Conservation (phyloP, 2,113 vertebrate genomes). For the Setophaga kirtlandii region DNA sequence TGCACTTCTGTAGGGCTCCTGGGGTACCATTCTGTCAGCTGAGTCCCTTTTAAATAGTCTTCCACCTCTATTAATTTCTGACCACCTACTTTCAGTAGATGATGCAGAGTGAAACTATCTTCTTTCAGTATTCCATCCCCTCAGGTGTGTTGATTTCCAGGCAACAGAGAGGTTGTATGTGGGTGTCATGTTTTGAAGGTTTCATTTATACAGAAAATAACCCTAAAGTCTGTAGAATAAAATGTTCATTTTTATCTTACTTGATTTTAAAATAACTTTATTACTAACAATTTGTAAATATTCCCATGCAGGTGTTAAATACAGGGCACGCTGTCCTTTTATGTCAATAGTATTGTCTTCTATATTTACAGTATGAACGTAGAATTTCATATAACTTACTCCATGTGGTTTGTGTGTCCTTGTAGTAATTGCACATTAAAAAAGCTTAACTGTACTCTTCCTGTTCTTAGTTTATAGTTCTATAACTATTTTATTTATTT, state of each 20-base stretch:
- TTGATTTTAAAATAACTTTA: neutral
- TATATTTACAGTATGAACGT: neutral
- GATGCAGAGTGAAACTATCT: constrained; percentile 45
- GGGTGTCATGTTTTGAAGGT: neutral
- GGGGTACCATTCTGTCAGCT: neutral
- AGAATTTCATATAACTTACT: neutral
- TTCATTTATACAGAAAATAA: neutral
- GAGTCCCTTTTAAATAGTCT: constrained; percentile 45
- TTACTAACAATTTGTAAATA: neutral
- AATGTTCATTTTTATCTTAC: neutral
- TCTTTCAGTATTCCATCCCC: constrained; percentile 50
- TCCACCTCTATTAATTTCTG: neutral
- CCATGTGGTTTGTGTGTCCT: neutral
- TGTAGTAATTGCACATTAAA: neutral
- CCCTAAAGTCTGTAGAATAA: neutral
- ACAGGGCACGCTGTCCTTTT: neutral
- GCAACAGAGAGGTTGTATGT: neutral
- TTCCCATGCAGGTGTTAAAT: neutral
- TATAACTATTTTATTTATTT: neutral
- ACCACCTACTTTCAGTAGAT: neutral
- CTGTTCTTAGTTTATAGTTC: neutral
- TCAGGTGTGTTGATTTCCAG: constrained; percentile 49
- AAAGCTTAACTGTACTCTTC: neutral
- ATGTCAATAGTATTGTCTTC: neutral
- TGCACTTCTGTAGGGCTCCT: neutral